Conservation (phyloP, 2,113 vertebrate species). For the Asarcornis scutulata region DNA sequence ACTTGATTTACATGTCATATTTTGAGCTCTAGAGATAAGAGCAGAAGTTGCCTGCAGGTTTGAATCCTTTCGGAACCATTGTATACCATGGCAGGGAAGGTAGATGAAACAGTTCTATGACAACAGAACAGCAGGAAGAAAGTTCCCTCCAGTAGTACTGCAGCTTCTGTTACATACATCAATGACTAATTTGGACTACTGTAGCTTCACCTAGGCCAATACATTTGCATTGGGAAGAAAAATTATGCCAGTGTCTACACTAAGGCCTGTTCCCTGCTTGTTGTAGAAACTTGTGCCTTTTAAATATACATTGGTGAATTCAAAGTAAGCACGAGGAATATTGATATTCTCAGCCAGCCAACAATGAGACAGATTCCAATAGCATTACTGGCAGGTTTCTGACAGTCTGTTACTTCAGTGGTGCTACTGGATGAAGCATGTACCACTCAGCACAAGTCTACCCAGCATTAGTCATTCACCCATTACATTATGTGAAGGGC, state of each 20-base stretch:
- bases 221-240: not conserved
- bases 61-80: slow-evolving; percentile 18
- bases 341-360: not conserved
- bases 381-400: fast-evolving
- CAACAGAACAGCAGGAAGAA: not conserved
- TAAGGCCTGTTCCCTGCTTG: not conserved
- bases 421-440: fast-evolving
- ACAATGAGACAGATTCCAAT: not conserved
- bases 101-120: not conserved
- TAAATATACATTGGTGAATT: not conserved
- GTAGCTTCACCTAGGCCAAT: not conserved
- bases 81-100: not conserved
- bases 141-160: slow-evolving; percentile 37
- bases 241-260: not conserved
- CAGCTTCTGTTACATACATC: slow-evolving; percentile 18
- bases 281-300: not conserved
- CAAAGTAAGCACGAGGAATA: not conserved
- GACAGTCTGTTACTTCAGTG: not conserved
- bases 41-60: not conserved
- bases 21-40: not conserved
- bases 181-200: slow-evolving; percentile 18
- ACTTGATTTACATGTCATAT: slow-evolving; percentile 14
- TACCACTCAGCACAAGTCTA: not conserved
- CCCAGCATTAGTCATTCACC: not conserved
- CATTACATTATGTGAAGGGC: not conserved